Evolutionary conservation across 1,140 invertebrate species (phyloP).

Genomic region (Acyrthosiphon pisum): DNA sequence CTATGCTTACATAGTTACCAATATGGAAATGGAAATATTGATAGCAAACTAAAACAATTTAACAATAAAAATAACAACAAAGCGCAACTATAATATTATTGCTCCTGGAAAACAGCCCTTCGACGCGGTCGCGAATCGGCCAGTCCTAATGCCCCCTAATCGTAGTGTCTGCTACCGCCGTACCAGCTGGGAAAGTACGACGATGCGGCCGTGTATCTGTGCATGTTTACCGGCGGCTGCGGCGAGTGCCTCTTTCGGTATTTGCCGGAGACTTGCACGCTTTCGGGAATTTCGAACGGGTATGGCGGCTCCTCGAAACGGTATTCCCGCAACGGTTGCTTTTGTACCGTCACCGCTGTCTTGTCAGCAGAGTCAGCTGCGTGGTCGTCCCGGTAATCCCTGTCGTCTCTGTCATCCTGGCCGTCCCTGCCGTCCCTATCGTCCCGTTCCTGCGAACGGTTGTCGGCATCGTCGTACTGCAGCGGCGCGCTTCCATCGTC

Average conservation of each 20-base stretch:
- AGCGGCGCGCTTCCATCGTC: neutral
- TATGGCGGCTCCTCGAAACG: constrained; percentile 20
- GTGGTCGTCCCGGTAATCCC: neutral
- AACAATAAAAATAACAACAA: neutral
- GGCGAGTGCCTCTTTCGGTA: neutral
- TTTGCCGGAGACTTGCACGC: too few relatives aligned
- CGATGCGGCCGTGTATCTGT: neutral
- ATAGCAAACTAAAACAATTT: neutral
- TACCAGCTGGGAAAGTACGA: neutral
- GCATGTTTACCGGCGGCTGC: too few relatives aligned
- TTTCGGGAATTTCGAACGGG: constrained; percentile 34
- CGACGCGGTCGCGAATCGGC: neutral
- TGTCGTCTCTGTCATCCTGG: neutral
- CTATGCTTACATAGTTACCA: neutral
- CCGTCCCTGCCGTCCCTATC: too few relatives aligned
- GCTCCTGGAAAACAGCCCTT: neutral
- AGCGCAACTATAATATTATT: neutral
- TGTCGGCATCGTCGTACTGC: neutral
- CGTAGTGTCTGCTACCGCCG: neutral
- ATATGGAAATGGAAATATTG: neutral
- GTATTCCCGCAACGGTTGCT: neutral
- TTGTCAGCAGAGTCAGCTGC: neutral
- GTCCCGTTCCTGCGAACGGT: neutral
- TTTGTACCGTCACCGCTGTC: neutral
- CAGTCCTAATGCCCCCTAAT: neutral